These are phyloP conservation scores for Oncorhynchus kisutch DNA, from an alignment of 2,113 vertebrate species.

Conservation along the genomic window DNA sequence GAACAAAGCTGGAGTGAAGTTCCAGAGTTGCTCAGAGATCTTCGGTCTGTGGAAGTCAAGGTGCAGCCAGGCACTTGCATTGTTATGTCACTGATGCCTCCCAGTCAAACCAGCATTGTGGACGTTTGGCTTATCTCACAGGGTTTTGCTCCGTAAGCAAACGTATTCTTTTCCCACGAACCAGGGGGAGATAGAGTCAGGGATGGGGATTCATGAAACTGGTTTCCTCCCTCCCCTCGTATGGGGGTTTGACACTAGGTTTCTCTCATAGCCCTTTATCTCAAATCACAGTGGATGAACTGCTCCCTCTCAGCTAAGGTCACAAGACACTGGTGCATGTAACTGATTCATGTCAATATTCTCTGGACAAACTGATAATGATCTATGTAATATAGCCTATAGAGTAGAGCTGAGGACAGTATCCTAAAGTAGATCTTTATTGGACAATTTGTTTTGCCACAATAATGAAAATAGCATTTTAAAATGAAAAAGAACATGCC, in stretches of 20 bases:
- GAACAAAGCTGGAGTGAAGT: neutral
- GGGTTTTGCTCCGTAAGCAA: conserved; percentile 62
- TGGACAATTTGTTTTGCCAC: neutral
- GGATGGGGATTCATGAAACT: neutral
- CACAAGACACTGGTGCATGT: neutral
- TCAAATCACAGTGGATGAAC: neutral
- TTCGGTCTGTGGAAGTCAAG: neutral
- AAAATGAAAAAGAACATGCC: neutral
- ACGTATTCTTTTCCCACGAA: conserved; percentile 34
- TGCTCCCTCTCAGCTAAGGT: neutral
- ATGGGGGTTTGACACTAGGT: neutral
- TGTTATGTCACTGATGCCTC: conserved; percentile 7
- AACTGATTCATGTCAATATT: neutral
- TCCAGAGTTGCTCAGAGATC: neutral
- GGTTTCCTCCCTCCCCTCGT: neutral
- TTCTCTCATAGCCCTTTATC: conserved; percentile 1
- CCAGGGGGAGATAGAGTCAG: conserved; percentile 5
- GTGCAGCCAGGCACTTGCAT: neutral
- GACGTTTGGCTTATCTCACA: conserved; percentile 28
- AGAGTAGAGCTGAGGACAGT: neutral
- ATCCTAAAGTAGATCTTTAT: neutral
- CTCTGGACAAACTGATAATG: neutral
- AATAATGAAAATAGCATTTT: neutral
- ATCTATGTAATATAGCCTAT: neutral
- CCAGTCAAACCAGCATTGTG: neutral